Evolutionary conservation across 2,888 invertebrate species (phyloP).

Genomic region (Leucoma salicis): DNA sequence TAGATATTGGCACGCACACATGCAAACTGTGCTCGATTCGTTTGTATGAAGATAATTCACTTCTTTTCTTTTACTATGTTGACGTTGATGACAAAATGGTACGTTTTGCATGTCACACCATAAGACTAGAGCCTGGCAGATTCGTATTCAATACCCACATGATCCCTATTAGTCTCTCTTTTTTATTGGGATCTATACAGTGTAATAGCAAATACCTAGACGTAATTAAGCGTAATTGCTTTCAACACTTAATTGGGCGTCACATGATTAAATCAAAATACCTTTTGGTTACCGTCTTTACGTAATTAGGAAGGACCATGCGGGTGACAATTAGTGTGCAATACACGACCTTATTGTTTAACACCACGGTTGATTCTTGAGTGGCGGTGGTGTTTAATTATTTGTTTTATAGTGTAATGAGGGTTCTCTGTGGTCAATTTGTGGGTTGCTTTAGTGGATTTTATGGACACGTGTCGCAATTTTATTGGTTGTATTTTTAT

Average conservation of each 20-base stretch:
- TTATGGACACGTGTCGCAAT: constrained; percentile 24
- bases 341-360: background rate
- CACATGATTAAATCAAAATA: constrained; percentile 28
- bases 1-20: no score
- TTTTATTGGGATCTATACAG: background rate
- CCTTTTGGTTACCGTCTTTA: constrained; percentile 12
- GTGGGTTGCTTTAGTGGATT: constrained; percentile 23
- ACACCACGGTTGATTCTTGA: background rate
- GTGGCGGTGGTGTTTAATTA: constrained; percentile 9
- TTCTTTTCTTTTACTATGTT: no score
- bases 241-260: constrained; percentile 22
- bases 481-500: constrained; percentile 11
- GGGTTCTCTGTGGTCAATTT: constrained; percentile 17
- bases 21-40: no score
- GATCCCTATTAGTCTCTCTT: background rate
- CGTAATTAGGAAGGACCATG: constrained; percentile 19
- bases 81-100: no score
- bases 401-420: constrained; percentile 30
- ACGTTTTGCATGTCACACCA: no score
- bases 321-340: constrained; percentile 9
- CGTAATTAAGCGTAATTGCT: constrained; percentile 16
- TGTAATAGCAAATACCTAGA: background rate
- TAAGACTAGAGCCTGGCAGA: no score
- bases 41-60: no score
- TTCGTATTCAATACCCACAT: no score